A percentile compares a stretch with the other conserved stretches of the same genome.
Conservation (phyloP, 2,113 vertebrate species). For the Myocastor coypus region DNA sequence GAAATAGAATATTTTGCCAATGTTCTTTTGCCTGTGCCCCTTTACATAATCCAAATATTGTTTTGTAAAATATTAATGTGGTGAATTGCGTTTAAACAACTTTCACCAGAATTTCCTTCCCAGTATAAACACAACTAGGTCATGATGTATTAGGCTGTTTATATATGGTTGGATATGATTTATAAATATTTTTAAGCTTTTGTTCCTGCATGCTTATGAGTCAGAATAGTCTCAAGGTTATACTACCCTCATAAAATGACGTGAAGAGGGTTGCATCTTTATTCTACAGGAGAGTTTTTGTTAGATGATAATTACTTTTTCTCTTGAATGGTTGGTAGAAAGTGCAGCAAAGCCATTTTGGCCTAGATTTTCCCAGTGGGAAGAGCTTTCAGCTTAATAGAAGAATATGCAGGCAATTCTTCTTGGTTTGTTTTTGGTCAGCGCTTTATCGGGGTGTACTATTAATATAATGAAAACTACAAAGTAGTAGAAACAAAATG, state of each 20-base stretch:
- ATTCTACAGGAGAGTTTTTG: not conserved
- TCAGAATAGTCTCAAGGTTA: constrained; percentile 54
- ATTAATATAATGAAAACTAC: not conserved
- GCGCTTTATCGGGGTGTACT: not conserved
- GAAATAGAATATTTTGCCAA: constrained; percentile 16
- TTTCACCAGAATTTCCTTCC: constrained; percentile 53
- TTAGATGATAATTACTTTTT: constrained; percentile 42
- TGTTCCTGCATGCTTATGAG: constrained; percentile 9
- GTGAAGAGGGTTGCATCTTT: not conserved
- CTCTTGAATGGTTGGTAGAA: constrained; percentile 37
- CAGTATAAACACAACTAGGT: constrained; percentile 50
- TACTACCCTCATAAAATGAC: constrained; percentile 30
- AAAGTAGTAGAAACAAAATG: constrained; percentile 6
- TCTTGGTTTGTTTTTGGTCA: not conserved
- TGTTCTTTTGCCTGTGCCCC: not conserved
- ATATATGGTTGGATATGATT: constrained; percentile 40
- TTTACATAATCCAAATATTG: constrained; percentile 55
- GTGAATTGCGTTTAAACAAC: constrained; percentile 5
- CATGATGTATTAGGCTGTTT: constrained; percentile 56
- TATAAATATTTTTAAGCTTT: constrained; percentile 34
- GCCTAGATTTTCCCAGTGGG: constrained; percentile 15
- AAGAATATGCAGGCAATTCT: not conserved
- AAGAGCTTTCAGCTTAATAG: constrained; percentile 26
- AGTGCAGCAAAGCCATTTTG: constrained; percentile 36
- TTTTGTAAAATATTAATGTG: constrained; percentile 63